A percentile compares a stretch with the other conserved stretches of the same genome.
Evolutionary conservation across 2,888 invertebrate species (phyloP).

Genomic region (Periphyllus acericola): DNA sequence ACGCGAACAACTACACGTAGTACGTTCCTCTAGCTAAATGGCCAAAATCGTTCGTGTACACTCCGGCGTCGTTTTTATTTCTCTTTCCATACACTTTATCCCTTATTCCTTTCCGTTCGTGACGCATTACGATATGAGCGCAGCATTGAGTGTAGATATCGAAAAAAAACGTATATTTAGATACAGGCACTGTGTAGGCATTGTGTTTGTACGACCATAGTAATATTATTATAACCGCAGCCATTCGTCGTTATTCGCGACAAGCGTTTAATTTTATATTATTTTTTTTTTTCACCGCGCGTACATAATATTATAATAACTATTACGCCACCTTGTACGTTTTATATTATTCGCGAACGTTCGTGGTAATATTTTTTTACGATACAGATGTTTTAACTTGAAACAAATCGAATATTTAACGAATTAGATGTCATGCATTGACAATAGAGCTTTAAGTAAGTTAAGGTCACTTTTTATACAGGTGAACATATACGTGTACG

Average conservation of each 20-base stretch:
- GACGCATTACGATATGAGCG: not conserved
- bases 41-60: no score
- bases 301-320: no score
- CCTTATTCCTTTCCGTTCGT: not conserved
- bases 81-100: not conserved
- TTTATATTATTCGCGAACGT: not conserved
- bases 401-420: not conserved
- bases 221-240: not conserved
- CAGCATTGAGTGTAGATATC: not conserved
- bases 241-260: not conserved
- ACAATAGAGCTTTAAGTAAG: constrained; percentile 10
- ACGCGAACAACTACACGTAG: not conserved
- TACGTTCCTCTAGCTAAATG: no score
- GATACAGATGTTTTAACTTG: not conserved
- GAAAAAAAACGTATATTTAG: not conserved
- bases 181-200: no score
- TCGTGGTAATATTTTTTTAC: not conserved
- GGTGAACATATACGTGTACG: not conserved
- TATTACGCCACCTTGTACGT: not conserved
- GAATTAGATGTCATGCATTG: not conserved
- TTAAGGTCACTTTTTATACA: constrained; percentile 27
- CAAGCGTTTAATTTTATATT: not conserved
- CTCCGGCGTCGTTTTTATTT: not conserved
- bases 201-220: not conserved
- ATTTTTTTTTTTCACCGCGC: no score